phyloP scores from a whole-genome alignment of 2,888 invertebrate genomes.

The Ornithoptera alexandrae region DNA sequence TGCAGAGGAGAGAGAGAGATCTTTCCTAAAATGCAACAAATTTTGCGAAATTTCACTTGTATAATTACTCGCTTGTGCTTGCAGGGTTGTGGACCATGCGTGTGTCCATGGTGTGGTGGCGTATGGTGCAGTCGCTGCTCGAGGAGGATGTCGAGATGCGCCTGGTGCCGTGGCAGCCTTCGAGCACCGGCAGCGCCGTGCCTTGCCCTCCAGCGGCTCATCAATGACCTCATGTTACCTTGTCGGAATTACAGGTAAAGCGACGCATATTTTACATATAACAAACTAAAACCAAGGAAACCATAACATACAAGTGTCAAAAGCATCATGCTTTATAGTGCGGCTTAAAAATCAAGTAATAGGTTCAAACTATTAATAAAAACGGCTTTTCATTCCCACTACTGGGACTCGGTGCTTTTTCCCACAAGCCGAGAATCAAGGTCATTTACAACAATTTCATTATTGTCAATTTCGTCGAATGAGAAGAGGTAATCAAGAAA shows the following conservation, averaged over 20 bases:
- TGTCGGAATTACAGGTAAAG: constrained; percentile 70
- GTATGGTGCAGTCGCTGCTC: constrained; percentile 72
- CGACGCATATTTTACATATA: not conserved
- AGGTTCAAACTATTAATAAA: too few relatives aligned
- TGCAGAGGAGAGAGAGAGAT: too few relatives aligned
- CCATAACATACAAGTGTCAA: too few relatives aligned
- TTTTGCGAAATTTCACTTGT: not conserved
- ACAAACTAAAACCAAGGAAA: not conserved
- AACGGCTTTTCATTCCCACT: too few relatives aligned
- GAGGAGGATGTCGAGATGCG: constrained; percentile 65
- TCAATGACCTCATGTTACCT: constrained; percentile 71
- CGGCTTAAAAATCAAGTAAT: too few relatives aligned
- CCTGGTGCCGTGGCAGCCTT: constrained; percentile 68
- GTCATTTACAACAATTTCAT: too few relatives aligned
- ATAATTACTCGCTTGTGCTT: constrained; percentile 31
- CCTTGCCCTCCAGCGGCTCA: constrained; percentile 64
- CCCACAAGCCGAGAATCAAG: too few relatives aligned
- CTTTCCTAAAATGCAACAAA: too few relatives aligned
- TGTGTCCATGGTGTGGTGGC: constrained; percentile 72
- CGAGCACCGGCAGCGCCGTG: constrained; percentile 65
- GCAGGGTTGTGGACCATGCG: constrained; percentile 72
- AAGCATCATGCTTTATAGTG: not conserved
- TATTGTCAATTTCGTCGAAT: too few relatives aligned
- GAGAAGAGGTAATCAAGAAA: too few relatives aligned
- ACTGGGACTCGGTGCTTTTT: too few relatives aligned